These are phyloP conservation scores for Nesometra sesokonis DNA, from an alignment of 35 echinoderm and acorn worm genomes.

Conservation along the genomic window DNA sequence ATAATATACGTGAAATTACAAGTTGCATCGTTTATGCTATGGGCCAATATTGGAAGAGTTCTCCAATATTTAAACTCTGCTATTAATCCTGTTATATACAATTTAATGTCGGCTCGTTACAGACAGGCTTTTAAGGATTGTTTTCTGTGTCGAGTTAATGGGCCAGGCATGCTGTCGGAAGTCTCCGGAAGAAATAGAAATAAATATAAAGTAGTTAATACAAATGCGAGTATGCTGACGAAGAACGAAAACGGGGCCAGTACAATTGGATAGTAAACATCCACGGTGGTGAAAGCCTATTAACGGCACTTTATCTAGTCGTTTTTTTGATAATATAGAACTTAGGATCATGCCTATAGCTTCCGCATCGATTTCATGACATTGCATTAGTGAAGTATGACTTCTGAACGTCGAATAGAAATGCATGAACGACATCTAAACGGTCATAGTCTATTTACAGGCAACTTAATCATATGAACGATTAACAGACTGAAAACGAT, in stretches of 20 bases:
- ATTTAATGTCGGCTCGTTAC: slow-evolving; percentile 84
- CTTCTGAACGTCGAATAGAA: background rate
- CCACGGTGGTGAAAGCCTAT: background rate
- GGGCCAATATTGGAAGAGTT: slow-evolving; percentile 63
- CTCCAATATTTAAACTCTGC: slow-evolving; percentile 88
- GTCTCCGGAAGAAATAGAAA: background rate
- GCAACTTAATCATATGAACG: background rate
- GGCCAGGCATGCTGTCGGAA: background rate
- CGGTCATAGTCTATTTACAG: background rate
- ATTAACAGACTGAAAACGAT: background rate
- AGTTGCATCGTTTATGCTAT: slow-evolving; percentile 43
- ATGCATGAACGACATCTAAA: background rate
- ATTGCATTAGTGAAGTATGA: background rate
- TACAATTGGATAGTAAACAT: background rate
- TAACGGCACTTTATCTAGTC: background rate
- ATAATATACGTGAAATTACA: background rate
- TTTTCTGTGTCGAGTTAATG: slow-evolving; percentile 12
- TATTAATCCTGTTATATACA: slow-evolving; percentile 94
- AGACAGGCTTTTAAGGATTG: slow-evolving; percentile 63
- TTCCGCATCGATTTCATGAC: background rate
- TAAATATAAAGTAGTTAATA: background rate
- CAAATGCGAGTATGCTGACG: background rate
- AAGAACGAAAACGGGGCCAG: background rate
- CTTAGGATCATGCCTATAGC: background rate
- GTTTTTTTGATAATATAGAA: background rate